Evolutionary conservation across 2,113 vertebrate genomes (phyloP), one percentile per base, ranked within the genome.

Genomic region (Poeciliopsis prolifica): DNA sequence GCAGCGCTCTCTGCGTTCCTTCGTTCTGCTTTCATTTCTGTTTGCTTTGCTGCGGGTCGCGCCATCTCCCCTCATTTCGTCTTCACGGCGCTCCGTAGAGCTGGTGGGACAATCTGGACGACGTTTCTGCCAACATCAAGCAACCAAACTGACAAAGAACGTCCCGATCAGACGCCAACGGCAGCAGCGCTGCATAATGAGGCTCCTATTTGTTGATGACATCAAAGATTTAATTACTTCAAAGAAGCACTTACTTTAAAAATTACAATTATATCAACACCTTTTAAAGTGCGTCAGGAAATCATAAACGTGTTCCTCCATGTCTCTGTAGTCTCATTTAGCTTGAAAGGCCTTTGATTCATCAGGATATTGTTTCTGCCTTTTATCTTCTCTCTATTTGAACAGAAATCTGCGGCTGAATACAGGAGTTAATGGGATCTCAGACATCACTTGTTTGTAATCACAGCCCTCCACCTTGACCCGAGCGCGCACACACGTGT

Each of bases 361-460:
- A 84, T 93, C 91, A 87, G 84, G 90, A 92, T 91, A 92, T 88
- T 84, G 85, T 90, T 81, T 70, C 83, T 79, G 79, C 84, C 92
- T 94, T 94, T 95, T 92, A 94, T 94, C 92, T 89, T 66, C 28
- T 68, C 82, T 90, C 83, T 90, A 90, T 94, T 94, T 93, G 92
- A 94, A 94, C 80, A 84, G 83, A 89, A 91, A 91, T 90, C 80
- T 84, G 78, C 78, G 48, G 80, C 81, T 88, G 78, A 92, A 92
- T 90, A 87, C 88, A 88, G 87, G 90, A 92, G 89, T 93, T 92
- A 93, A 94, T 88, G 80, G 88, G 86, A 86, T 92, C 89, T 87
- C 87, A 88, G 80, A 86, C 88, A 91, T 90, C 90, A 90, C 91
- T 90, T 87, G 87, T 87, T 90, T 92, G 86, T 88, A 87, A 88